Evolutionary conservation across 2,797 vertebrate species (phyloP), one percentile per base, ranked within the genome.

Genomic region (Dendrocincla fuliginosa): DNA sequence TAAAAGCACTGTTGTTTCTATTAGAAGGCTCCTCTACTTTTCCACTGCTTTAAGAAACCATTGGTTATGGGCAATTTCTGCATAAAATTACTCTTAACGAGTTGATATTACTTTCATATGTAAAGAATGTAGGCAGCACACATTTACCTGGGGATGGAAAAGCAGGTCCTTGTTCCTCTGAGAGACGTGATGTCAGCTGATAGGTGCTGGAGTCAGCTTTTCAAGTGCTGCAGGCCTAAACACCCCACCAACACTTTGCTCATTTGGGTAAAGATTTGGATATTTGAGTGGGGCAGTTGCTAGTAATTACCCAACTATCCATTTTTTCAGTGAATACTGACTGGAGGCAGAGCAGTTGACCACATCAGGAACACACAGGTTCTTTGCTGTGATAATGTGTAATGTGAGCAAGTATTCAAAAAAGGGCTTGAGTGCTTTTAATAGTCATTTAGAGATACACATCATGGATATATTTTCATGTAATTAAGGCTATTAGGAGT

Each of bases 1-100:
- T 64, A 0, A 0, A 76, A 59, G 46, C 55, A 10, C 37, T 14
- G 11, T 7, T 46, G 3, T 55, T 71, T 42, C n/a, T 55, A 6
- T 65, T 41, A 52, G 8, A 81, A 67, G n/a, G 13, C 12, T 74
- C 11, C 37, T 84, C 35, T 47, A 6, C 3, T 33, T 50, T 74
- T 27, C 56, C 28, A 30, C 25, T n/a, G 22, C 42, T 67, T 76
- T 47, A 46, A 63, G 27, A 91, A 74, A 33, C 5, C 10, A 50
- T 41, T 37, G 7, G 9, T 92, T 65, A 20, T 16, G 35, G 47
- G 13, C 47, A 50, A 55, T 42, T 82, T 53, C 67, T 86, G 37
- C 53, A 28, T 52, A 30, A 23, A 39, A 44, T 47, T 68, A 28
- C 44, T 64, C 46, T 47, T 61, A 69, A 33, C 4, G 44, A 30